Evolutionary conservation across 2,888 invertebrate genomes (phyloP).

Genomic region (Morpho helenor): DNA sequence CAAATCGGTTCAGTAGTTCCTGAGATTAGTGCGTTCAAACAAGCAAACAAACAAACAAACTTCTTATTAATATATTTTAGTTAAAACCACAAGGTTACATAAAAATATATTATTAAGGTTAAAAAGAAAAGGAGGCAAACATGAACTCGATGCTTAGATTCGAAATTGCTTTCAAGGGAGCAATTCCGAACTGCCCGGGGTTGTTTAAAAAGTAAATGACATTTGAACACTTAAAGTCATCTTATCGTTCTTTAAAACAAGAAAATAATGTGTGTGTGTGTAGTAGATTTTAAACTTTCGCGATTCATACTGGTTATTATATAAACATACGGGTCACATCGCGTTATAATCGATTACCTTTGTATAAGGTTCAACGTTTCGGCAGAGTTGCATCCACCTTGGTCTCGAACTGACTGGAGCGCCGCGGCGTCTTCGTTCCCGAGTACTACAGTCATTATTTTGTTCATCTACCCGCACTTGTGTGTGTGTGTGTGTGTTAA

Average conservation of each 20-base stretch:
- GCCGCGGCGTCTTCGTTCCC: no score
- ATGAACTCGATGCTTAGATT: not conserved
- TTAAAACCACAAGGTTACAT: not conserved
- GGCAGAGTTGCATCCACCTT: no score
- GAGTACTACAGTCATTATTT: not conserved
- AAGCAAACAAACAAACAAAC: no score
- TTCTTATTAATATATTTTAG: not conserved
- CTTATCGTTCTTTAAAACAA: not conserved
- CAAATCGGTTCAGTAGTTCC: no score
- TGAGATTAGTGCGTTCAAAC: no score
- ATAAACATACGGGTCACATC: no score
- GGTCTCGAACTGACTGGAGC: no score
- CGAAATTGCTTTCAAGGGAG: not conserved
- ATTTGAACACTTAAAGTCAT: not conserved
- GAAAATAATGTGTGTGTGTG: not conserved
- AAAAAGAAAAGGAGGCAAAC: not conserved
- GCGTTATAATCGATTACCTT: no score
- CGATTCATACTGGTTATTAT: not conserved
- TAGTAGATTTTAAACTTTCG: not conserved
- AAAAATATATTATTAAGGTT: not conserved
- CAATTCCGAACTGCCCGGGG: not conserved
- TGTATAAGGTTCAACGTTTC: no score
- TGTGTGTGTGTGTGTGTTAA: not conserved
- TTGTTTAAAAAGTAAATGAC: slow-evolving; percentile 1
- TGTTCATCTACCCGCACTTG: no score